These are phyloP conservation scores for Heteromurus nitidus DNA, from an alignment of 2,888 invertebrate genomes.

Conservation along the genomic window DNA sequence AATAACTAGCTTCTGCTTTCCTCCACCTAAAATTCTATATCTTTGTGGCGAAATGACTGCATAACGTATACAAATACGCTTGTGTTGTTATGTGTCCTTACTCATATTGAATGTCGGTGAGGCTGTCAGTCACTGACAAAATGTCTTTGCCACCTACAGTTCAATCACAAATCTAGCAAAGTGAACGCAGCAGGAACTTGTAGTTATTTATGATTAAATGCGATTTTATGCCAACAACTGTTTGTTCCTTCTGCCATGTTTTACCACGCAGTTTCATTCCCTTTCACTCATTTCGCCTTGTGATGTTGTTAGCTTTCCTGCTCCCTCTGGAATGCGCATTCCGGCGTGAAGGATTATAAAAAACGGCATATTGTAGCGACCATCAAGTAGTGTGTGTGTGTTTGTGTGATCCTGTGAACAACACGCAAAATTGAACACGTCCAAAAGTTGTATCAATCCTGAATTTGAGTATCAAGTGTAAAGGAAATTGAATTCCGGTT, in stretches of 20 bases:
- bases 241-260: no score
- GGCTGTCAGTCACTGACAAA: conserved; percentile 27
- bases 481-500: conserved; percentile 4
- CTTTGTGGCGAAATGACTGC: no score
- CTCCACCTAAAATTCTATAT: no score
- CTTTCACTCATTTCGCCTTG: no score
- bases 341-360: no score
- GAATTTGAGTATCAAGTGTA: not conserved
- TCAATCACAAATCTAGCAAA: not conserved
- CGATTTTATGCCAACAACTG: not conserved
- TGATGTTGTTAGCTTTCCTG: no score
- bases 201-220: not conserved
- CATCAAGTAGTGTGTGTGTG: not conserved
- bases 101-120: no score
- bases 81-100: no score
- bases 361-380: no score
- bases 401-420: not conserved
- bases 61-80: no score
- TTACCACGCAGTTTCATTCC: no score
- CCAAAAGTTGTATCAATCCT: not conserved
- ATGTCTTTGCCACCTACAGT: conserved; percentile 2
- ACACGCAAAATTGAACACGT: not conserved
- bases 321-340: no score
- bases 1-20: conserved; percentile 12
- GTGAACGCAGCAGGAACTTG: not conserved